phyloP scores from a whole-genome alignment of 2,888 invertebrate genomes.

The Iselma pallidipennis region DNA sequence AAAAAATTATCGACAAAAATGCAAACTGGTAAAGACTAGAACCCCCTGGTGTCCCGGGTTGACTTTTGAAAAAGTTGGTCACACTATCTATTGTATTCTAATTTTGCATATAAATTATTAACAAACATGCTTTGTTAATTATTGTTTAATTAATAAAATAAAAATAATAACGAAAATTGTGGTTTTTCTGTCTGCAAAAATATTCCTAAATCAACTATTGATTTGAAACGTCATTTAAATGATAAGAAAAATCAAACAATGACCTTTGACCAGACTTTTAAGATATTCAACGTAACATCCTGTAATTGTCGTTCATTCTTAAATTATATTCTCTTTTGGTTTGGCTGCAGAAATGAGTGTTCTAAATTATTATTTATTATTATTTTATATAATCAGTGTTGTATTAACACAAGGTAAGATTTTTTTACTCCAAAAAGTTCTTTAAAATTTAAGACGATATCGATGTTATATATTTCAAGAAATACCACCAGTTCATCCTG shows the following conservation, averaged over 20 bases:
- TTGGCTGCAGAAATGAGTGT: constrained; percentile 3
- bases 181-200: background rate
- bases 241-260: constrained; percentile 12
- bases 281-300: constrained; percentile 12
- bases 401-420: background rate
- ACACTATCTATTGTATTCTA: background rate
- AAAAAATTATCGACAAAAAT: too few species aligned
- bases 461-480: background rate
- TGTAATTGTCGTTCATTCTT: constrained; percentile 3
- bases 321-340: too few species aligned
- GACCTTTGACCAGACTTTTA: constrained; percentile 21
- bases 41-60: too few species aligned
- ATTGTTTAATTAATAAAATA: background rate
- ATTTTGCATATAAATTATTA: background rate
- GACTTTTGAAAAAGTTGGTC: too few species aligned
- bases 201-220: constrained; percentile 1
- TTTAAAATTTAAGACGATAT: too few species aligned
- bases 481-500: background rate
- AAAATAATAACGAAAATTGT: background rate
- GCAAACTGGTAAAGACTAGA: too few species aligned
- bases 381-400: background rate
- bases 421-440: too few species aligned
- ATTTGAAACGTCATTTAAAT: constrained; percentile 13
- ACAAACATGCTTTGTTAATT: background rate
- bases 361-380: constrained; percentile 1